Percentiles rank a stretch among this genome's conserved stretches.
Conservation (phyloP, 2,888 invertebrate species). For the Aporophyla lueneburgensis region DNA sequence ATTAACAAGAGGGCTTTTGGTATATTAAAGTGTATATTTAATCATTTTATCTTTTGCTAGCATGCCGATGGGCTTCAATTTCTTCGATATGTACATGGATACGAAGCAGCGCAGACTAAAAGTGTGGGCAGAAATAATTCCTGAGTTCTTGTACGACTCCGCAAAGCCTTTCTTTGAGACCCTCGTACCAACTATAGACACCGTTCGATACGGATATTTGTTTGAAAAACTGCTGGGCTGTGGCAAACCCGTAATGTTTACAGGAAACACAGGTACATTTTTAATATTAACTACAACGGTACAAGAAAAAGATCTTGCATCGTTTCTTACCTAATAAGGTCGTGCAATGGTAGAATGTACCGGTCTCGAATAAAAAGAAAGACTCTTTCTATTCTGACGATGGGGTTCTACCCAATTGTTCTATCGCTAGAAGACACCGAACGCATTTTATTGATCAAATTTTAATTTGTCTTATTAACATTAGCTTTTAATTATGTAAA, state of each 20-base stretch:
- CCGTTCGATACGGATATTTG: conserved; percentile 95
- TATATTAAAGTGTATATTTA: conserved; percentile 2
- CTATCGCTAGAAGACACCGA: background rate
- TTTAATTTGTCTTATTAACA: background rate
- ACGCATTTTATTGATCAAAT: background rate
- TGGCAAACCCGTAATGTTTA: conserved; percentile 95
- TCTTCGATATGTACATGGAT: conserved; percentile 95
- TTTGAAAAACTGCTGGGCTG: conserved; percentile 94
- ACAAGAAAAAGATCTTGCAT: background rate
- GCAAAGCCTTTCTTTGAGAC: conserved; percentile 96
- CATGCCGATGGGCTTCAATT: conserved; percentile 92
- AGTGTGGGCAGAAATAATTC: conserved; percentile 95
- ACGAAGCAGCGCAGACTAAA: conserved; percentile 93
- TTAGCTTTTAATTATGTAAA: background rate
- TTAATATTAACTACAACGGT: background rate
- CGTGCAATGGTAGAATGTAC: too few species aligned
- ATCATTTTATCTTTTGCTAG: conserved; percentile 81
- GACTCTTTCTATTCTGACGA: background rate
- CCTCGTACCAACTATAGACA: conserved; percentile 97
- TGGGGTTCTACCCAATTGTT: background rate
- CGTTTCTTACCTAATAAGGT: background rate
- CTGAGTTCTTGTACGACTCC: conserved; percentile 93
- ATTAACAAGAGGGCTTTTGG: background rate
- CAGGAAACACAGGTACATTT: conserved; percentile 95
- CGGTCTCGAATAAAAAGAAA: background rate